Evolutionary conservation across 2,113 vertebrate species (phyloP).

Genomic region (Tragulus kanchil): DNA sequence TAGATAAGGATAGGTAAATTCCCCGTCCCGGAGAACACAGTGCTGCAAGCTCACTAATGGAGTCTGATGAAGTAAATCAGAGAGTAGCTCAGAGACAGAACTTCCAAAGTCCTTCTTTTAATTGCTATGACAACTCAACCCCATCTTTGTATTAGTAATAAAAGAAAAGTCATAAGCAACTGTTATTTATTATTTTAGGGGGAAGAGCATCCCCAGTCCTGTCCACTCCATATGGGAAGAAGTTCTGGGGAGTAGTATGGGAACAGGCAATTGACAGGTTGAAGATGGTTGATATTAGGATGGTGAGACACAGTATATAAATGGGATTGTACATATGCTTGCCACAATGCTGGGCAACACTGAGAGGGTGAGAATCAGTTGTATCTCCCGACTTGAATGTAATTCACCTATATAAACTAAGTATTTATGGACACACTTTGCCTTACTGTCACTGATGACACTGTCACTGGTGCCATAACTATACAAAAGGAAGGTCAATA

Average conservation of each 20-base stretch:
- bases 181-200: neutral
- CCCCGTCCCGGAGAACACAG: too few species aligned
- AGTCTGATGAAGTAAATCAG: neutral
- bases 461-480: neutral
- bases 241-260: neutral
- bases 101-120: neutral
- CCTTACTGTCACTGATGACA: neutral
- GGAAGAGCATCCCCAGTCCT: neutral
- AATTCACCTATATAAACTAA: neutral
- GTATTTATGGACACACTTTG: neutral
- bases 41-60: neutral
- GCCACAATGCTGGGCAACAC: neutral
- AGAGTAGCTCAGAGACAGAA: neutral
- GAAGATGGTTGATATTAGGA: neutral
- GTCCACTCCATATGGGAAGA: neutral
- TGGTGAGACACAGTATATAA: neutral
- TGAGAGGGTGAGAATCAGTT: too few species aligned
- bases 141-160: neutral
- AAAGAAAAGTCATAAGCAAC: neutral
- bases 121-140: neutral
- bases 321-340: neutral
- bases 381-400: neutral
- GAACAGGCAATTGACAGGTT: neutral
- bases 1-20: neutral
- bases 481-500: neutral